phyloP scores from a whole-genome alignment of 2,888 invertebrate genomes.

The Ophion ellenae region DNA sequence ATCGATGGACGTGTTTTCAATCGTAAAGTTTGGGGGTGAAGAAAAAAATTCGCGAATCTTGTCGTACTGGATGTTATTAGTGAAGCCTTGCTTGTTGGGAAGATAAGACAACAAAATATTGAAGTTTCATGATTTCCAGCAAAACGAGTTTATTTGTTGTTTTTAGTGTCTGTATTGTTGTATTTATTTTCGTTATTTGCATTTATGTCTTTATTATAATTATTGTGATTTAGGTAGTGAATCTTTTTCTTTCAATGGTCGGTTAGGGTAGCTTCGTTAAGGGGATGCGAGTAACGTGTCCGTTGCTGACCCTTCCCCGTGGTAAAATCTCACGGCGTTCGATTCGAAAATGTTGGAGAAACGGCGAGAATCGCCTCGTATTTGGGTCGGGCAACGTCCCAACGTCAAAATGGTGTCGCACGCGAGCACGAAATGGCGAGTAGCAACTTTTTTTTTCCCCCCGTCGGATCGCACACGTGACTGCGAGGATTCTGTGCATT shows the following conservation, averaged over 20 bases:
- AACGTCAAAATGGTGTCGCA: neutral
- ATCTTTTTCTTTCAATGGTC: neutral
- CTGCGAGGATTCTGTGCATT: neutral
- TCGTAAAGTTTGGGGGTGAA: too few relatives aligned
- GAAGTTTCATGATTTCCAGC: too few relatives aligned
- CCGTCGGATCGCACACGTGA: neutral
- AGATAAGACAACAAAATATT: too few relatives aligned
- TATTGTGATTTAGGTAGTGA: neutral
- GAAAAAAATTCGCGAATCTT: too few relatives aligned
- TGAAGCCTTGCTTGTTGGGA: neutral
- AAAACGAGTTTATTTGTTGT: neutral
- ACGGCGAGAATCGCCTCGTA: neutral
- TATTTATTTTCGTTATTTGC: neutral
- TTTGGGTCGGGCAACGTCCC: too few relatives aligned
- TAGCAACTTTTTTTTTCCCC: neutral
- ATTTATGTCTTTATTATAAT: neutral
- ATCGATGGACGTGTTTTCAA: conserved; percentile 63
- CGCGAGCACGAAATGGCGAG: neutral
- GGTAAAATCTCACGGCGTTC: too few relatives aligned
- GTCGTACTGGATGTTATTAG: too few relatives aligned
- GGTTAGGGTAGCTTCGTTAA: too few relatives aligned
- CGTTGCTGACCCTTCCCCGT: too few relatives aligned
- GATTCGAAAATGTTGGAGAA: conserved; percentile 44
- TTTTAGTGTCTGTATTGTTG: neutral
- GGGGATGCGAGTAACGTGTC: too few relatives aligned